These are phyloP conservation scores for Megathymus violae DNA, from an alignment of 1,140 invertebrate species.

Conservation along the genomic window DNA sequence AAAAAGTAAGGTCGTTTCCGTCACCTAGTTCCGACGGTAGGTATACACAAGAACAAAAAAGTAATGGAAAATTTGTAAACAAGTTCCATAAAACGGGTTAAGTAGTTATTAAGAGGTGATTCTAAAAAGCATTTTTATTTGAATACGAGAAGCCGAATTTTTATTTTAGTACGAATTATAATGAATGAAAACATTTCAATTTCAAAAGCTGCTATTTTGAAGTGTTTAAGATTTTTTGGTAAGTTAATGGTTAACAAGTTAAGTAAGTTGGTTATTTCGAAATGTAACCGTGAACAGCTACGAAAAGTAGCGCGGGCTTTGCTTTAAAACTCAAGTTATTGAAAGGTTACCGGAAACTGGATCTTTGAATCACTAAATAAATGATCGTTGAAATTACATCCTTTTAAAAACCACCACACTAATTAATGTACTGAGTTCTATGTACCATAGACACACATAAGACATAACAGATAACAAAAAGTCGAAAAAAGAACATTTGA, in stretches of 20 bases:
- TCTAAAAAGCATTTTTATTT: conserved; percentile 13
- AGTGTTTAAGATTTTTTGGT: conserved; percentile 23
- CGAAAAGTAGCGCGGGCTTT: not conserved
- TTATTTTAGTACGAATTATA: conserved; percentile 23
- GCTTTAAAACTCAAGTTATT: not conserved
- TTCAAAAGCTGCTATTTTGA: conserved; percentile 16
- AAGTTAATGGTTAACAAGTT: too few species aligned
- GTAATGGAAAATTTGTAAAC: not conserved
- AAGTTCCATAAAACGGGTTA: conserved; percentile 4
- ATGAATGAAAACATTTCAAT: conserved; percentile 30
- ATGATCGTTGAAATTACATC: not conserved
- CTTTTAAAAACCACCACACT: too few species aligned
- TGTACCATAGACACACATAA: too few species aligned
- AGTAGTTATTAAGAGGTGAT: conserved; percentile 13
- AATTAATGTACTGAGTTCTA: too few species aligned
- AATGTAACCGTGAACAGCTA: conserved; percentile 15
- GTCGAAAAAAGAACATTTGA: too few species aligned
- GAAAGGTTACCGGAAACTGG: not conserved
- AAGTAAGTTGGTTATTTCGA: too few species aligned
- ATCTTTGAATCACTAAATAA: not conserved
- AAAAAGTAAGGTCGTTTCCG: too few species aligned
- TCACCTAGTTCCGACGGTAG: too few species aligned
- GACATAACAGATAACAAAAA: too few species aligned
- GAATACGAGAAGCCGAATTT: conserved; percentile 9
- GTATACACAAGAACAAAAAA: not conserved